Evolutionary conservation across 2,888 invertebrate genomes (phyloP).

Genomic region (Leucozona laternaria): DNA sequence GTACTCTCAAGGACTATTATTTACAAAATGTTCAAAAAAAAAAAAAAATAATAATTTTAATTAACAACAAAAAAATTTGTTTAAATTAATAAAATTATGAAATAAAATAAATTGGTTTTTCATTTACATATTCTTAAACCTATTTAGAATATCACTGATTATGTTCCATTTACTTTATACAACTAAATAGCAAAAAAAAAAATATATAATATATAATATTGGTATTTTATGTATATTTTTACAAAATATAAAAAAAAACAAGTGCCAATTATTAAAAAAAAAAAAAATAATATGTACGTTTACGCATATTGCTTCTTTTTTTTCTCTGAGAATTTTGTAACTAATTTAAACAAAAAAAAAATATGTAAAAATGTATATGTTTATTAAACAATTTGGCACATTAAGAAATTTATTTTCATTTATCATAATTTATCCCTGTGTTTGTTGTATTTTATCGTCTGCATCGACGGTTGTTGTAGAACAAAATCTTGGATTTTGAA

Average conservation of each 20-base stretch:
- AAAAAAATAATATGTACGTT: slow-evolving; percentile 24
- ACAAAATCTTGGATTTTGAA: slow-evolving; percentile 71
- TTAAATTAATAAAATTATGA: background rate
- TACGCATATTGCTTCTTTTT: slow-evolving; percentile 56
- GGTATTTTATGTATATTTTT: slow-evolving; percentile 31
- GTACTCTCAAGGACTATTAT: slow-evolving; percentile 6
- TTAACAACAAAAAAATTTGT: slow-evolving; percentile 21
- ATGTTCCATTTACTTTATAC: slow-evolving; percentile 72
- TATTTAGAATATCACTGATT: slow-evolving; percentile 77
- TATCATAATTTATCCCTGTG: slow-evolving; percentile 70
- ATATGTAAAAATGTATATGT: slow-evolving; percentile 44
- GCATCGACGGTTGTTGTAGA: slow-evolving; percentile 62
- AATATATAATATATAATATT: background rate
- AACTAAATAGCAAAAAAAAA: slow-evolving; percentile 35
- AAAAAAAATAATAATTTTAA: slow-evolving; percentile 5
- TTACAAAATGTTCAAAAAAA: slow-evolving; percentile 12
- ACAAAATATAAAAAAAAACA: slow-evolving; percentile 53
- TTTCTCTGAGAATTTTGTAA: slow-evolving; percentile 65
- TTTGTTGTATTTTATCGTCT: slow-evolving; percentile 70
- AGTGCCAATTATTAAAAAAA: slow-evolving; percentile 59
- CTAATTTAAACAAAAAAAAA: slow-evolving; percentile 36
- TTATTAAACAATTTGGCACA: slow-evolving; percentile 70
- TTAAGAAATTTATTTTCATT: slow-evolving; percentile 47
- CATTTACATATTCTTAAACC: slow-evolving; percentile 54
- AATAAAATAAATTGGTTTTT: slow-evolving; percentile 36